These are phyloP conservation scores for Diploptera punctata DNA, from an alignment of 2,888 invertebrate genomes.

Conservation along the genomic window DNA sequence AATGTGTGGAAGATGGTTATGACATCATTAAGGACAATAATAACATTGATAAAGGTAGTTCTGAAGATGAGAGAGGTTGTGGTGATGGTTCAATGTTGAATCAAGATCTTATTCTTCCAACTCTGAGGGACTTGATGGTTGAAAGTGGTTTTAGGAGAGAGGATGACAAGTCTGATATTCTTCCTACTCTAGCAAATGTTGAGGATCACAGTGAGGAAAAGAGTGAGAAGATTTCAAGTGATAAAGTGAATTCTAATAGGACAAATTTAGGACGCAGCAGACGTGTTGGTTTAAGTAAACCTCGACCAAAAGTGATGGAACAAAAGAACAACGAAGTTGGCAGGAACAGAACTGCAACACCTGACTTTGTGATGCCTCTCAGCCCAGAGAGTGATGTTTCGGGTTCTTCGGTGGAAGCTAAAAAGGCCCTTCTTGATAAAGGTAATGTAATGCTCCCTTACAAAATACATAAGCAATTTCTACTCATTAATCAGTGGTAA, in stretches of 20 bases:
- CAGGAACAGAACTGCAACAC: conserved; percentile 27
- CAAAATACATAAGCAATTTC: too few species aligned
- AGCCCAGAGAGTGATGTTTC: conserved; percentile 57
- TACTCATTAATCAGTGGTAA: too few species aligned
- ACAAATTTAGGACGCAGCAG: conserved; percentile 9
- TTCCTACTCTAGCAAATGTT: neutral
- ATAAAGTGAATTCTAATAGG: neutral
- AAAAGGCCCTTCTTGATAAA: conserved; percentile 27
- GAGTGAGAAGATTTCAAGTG: too few species aligned
- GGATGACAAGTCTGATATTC: conserved; percentile 6
- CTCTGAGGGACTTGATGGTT: conserved; percentile 34
- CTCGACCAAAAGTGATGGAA: neutral
- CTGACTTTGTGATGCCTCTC: conserved; percentile 49
- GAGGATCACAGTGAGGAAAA: neutral
- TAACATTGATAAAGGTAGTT: conserved; percentile 30
- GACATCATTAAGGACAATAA: conserved; percentile 20
- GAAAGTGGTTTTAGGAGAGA: conserved; percentile 35
- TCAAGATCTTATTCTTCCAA: conserved; percentile 35
- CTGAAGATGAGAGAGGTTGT: conserved; percentile 28
- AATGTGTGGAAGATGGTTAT: conserved; percentile 3
- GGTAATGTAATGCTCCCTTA: conserved; percentile 2
- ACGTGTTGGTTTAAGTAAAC: conserved; percentile 21
- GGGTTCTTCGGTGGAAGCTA: conserved; percentile 45
- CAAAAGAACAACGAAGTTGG: neutral
- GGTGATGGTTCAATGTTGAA: conserved; percentile 4